Evolutionary conservation across 2,797 vertebrate species (phyloP).

Genomic region (Poeciliopsis turneri): DNA sequence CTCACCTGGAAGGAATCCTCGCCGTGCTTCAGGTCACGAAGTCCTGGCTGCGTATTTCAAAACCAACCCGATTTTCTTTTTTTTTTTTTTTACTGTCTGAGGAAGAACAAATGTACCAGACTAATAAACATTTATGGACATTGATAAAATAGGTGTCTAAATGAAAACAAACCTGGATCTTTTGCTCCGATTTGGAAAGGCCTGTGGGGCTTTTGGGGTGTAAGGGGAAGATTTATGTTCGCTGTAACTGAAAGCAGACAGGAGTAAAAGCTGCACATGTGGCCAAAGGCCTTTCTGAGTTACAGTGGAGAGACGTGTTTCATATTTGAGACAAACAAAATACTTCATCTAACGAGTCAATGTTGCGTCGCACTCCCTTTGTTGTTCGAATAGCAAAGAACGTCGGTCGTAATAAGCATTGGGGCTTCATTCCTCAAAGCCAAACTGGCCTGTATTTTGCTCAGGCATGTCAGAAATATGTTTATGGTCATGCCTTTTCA

Average conservation of each 20-base stretch:
- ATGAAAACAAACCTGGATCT: conserved; percentile 30
- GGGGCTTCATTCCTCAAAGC: neutral
- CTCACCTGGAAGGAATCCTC: conserved; percentile 16
- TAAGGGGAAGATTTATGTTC: conserved; percentile 40
- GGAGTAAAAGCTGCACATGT: conserved; percentile 51
- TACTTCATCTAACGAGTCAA: neutral
- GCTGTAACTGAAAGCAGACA: conserved; percentile 42
- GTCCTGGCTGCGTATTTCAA: conserved; percentile 19
- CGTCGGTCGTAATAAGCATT: conserved; percentile 20
- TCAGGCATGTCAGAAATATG: conserved; percentile 24
- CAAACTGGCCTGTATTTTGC: neutral
- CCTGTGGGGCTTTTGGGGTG: conserved; percentile 1
- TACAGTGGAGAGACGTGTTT: conserved; percentile 8
- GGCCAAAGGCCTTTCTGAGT: conserved; percentile 46
- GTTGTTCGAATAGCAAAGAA: neutral
- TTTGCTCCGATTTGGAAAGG: conserved; percentile 19
- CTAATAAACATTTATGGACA: conserved; percentile 25
- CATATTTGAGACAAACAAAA: conserved; percentile 29
- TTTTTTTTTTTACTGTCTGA: conserved; percentile 9
- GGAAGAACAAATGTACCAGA: conserved; percentile 11
- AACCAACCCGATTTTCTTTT: neutral
- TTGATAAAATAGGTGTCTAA: conserved; percentile 7
- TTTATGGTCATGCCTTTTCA: conserved; percentile 42
- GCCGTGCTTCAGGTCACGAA: conserved; percentile 4
- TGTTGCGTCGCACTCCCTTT: neutral